These are phyloP conservation scores for Anodontia alba DNA, from an alignment of 2,888 invertebrate genomes.

Conservation along the genomic window DNA sequence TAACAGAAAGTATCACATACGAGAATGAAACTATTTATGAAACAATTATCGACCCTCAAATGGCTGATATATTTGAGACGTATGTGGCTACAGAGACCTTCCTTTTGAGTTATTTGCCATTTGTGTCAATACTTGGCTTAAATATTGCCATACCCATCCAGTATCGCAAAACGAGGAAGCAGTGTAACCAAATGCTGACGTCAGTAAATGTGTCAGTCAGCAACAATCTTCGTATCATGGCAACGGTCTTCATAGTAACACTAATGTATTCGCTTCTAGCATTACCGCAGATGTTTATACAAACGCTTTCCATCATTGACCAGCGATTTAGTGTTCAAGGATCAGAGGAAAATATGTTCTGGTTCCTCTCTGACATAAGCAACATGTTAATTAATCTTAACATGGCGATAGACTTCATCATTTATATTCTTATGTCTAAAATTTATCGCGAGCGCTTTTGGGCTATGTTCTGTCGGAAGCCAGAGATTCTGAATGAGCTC, in stretches of 20 bases:
- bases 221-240: not conserved
- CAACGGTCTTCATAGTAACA: not conserved
- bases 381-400: no score
- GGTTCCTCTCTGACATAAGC: no score
- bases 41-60: not conserved
- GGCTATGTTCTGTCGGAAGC: no score
- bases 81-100: not conserved
- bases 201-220: not conserved
- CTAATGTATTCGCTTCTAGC: not conserved
- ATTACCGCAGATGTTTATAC: not conserved
- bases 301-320: not conserved
- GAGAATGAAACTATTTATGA: not conserved
- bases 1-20: not conserved
- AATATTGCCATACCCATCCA: not conserved
- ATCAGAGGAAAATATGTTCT: no score
- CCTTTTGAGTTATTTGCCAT: not conserved
- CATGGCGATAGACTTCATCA: no score
- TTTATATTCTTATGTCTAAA: no score
- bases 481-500: no score
- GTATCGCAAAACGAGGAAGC: not conserved
- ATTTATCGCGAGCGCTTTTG: no score
- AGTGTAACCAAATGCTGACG: not conserved
- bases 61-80: not conserved
- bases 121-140: not conserved
- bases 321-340: no score